Percentiles rank a stretch among this genome's conserved stretches.
Evolutionary conservation across 2,797 vertebrate species (phyloP).

Genomic region (Spheniscus humboldti): DNA sequence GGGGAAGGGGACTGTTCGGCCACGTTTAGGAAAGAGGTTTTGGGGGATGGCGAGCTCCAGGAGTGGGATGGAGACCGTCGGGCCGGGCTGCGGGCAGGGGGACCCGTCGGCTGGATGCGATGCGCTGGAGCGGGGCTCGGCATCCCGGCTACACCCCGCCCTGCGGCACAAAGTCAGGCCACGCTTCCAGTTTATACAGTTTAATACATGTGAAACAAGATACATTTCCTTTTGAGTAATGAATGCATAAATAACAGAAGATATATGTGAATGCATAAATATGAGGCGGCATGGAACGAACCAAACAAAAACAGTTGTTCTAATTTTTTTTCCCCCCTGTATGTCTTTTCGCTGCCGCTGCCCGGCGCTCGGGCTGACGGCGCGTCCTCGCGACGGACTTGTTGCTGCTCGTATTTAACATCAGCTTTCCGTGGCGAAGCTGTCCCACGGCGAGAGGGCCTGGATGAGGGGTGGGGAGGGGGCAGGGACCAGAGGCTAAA

Average conservation of each 20-base stretch:
- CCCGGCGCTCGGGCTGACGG: not conserved
- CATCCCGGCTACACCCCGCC: not conserved
- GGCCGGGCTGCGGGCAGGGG: not conserved
- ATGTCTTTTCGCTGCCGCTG: not conserved
- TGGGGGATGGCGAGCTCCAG: not conserved
- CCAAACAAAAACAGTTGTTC: not conserved
- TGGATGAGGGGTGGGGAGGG: not conserved
- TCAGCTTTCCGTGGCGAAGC: not conserved
- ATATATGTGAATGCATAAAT: constrained; percentile 64
- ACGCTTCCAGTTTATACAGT: constrained; percentile 66
- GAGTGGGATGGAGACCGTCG: not conserved
- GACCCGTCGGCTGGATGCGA: not conserved
- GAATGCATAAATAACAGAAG: constrained; percentile 66
- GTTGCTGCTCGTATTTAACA: not conserved
- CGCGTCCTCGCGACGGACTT: not conserved
- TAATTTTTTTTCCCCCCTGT: not conserved
- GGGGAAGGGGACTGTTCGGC: not conserved
- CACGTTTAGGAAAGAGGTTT: rapidly evolving
- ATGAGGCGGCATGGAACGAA: constrained; percentile 42
- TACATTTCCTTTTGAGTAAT: constrained; percentile 64
- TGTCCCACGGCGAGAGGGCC: not conserved
- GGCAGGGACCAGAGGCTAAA: not conserved
- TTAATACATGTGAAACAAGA: constrained; percentile 68
- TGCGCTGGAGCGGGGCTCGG: not conserved
- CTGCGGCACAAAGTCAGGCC: constrained; percentile 36